Percentiles rank a stretch among this genome's conserved stretches.
phyloP scores from a whole-genome alignment of 2,888 invertebrate species.

The Harpalus rubripes region DNA sequence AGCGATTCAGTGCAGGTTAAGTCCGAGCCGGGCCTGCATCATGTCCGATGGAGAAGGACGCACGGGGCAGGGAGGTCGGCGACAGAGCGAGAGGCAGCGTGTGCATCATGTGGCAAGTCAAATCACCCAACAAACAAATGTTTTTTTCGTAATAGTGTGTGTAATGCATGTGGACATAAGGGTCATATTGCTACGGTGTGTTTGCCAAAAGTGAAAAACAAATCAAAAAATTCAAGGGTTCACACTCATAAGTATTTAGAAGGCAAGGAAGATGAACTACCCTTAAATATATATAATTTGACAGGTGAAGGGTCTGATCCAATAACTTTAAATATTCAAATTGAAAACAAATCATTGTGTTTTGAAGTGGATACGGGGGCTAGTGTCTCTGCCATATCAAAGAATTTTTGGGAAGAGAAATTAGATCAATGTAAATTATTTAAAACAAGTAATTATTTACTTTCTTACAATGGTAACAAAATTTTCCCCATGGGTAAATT shows the following conservation, averaged over 20 bases:
- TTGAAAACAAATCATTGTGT: background rate
- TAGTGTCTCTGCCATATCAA: background rate
- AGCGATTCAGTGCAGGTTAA: conserved; percentile 25
- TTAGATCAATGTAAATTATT: background rate
- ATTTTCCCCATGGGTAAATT: background rate
- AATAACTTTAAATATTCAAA: background rate
- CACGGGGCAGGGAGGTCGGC: background rate
- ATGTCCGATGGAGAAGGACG: background rate
- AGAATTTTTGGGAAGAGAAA: background rate
- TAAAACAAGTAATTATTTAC: background rate
- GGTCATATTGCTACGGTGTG: conserved; percentile 29
- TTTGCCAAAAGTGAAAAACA: background rate
- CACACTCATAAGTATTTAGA: background rate
- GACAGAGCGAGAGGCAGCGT: background rate
- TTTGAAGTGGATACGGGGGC: background rate
- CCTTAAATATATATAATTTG: background rate
- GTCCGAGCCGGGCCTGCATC: conserved; percentile 19
- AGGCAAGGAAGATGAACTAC: background rate
- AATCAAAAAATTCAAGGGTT: background rate
- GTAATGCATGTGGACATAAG: conserved; percentile 43
- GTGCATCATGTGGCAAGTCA: conserved; percentile 28
- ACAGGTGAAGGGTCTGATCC: background rate
- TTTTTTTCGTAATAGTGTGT: conserved; percentile 48
- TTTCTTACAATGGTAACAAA: background rate
- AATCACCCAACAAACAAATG: conserved; percentile 20